Conservation (phyloP, 2,113 vertebrate species). For the Blennius ocellaris region DNA sequence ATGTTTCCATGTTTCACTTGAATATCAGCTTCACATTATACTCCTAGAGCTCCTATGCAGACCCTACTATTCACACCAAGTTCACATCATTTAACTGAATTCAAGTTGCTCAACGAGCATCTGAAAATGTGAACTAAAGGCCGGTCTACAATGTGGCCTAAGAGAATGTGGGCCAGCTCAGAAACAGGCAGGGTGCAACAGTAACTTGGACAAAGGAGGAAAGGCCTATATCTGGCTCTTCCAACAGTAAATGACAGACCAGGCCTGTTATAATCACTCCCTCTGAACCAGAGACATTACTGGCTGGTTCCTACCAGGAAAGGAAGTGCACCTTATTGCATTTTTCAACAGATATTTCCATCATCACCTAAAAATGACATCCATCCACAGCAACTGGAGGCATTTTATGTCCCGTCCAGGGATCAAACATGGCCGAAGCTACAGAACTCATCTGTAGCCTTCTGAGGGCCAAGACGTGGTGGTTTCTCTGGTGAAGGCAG, state of each 20-base stretch:
- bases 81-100: neutral
- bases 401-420: neutral
- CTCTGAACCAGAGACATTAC: constrained; percentile 51
- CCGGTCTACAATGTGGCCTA: neutral
- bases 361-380: neutral
- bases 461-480: constrained; percentile 67
- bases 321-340: constrained; percentile 32
- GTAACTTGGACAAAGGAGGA: constrained; percentile 41
- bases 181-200: constrained; percentile 26
- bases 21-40: neutral
- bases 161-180: constrained; percentile 8
- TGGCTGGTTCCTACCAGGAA: constrained; percentile 39
- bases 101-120: neutral
- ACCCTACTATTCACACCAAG: neutral
- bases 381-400: neutral
- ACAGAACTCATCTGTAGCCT: constrained; percentile 20
- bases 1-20: neutral
- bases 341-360: constrained; percentile 17
- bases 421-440: constrained; percentile 35
- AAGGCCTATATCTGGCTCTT: constrained; percentile 53
- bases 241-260: constrained; percentile 71
- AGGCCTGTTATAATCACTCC: constrained; percentile 67
- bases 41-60: neutral
- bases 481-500: constrained; percentile 74
- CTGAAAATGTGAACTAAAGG: neutral